Percentiles rank a stretch among this genome's conserved stretches.
Evolutionary conservation across 2,888 invertebrate species (phyloP).

Genomic region (Heterodera filipjevi): DNA sequence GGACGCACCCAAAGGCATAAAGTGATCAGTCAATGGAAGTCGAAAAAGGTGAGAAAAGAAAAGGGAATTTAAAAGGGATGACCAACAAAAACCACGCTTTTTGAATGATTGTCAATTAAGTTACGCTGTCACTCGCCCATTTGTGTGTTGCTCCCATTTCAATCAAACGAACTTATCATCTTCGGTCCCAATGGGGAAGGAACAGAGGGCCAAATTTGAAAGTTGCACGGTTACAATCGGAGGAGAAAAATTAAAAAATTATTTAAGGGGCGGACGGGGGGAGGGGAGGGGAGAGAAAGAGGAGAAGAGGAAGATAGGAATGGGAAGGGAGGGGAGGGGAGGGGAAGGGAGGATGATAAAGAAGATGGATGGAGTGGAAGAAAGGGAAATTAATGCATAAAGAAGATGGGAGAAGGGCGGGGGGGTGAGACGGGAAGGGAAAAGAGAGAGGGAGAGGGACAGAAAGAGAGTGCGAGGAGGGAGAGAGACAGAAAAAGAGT

Average conservation of each 20-base stretch:
- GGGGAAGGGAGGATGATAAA: no score
- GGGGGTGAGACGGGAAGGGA: background rate
- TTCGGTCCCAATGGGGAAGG: background rate
- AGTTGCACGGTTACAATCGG: background rate
- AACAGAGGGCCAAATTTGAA: background rate
- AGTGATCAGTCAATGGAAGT: no score
- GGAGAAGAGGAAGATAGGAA: background rate
- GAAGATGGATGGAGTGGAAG: background rate
- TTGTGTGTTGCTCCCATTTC: background rate
- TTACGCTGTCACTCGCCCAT: background rate
- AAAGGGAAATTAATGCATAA: background rate
- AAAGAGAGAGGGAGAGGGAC: background rate
- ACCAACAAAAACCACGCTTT: background rate
- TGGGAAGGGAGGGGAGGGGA: background rate
- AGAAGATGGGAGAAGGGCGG: background rate
- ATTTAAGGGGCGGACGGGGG: background rate
- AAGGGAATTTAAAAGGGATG: background rate
- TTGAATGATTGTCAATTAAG: background rate
- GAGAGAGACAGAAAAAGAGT: background rate
- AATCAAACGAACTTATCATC: background rate
- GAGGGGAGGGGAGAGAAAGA: background rate
- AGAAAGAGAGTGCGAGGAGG: background rate
- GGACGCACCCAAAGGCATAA: no score
- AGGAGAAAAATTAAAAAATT: background rate
- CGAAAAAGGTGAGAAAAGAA: no score